phyloP scores from a whole-genome alignment of 2,113 vertebrate genomes.

The Passerina amoena region DNA sequence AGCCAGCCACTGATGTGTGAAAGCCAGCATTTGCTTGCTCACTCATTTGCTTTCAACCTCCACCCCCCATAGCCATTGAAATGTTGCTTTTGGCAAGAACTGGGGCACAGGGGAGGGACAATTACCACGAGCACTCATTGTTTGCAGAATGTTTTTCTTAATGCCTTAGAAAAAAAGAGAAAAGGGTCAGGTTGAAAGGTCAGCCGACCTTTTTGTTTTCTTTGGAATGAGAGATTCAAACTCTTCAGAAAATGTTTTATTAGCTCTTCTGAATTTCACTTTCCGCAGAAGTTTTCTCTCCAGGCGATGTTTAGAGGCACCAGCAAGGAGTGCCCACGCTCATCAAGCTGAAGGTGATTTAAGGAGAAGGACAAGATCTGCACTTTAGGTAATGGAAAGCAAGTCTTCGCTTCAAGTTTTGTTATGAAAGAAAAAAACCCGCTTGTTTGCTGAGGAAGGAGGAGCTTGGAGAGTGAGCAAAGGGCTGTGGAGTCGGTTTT shows the following conservation, averaged over 20 bases:
- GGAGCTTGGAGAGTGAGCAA: background rate
- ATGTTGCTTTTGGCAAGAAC: conserved; percentile 72
- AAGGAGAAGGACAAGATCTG: conserved; percentile 36
- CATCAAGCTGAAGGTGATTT: conserved; percentile 52
- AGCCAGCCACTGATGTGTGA: conserved; percentile 62
- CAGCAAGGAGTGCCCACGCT: conserved; percentile 31
- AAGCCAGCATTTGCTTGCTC: conserved; percentile 64
- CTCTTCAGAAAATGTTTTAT: conserved; percentile 71
- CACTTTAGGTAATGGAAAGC: background rate
- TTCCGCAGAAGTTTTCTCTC: conserved; percentile 57
- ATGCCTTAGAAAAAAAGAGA: conserved; percentile 61
- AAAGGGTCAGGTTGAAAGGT: conserved; percentile 68
- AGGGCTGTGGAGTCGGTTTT: background rate
- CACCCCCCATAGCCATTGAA: conserved; percentile 68
- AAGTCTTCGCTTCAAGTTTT: background rate
- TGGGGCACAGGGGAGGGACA: conserved; percentile 66
- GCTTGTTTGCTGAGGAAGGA: background rate
- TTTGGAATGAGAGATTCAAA: conserved; percentile 69
- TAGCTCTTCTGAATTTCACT: conserved; percentile 66
- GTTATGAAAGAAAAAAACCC: background rate
- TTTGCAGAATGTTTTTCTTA: conserved; percentile 76
- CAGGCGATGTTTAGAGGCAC: conserved; percentile 47
- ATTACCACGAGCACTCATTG: conserved; percentile 70
- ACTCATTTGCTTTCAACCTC: conserved; percentile 64
- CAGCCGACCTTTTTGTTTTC: conserved; percentile 70